Conservation (phyloP, 2,888 invertebrate species). For the Coleophora deauratella region DNA sequence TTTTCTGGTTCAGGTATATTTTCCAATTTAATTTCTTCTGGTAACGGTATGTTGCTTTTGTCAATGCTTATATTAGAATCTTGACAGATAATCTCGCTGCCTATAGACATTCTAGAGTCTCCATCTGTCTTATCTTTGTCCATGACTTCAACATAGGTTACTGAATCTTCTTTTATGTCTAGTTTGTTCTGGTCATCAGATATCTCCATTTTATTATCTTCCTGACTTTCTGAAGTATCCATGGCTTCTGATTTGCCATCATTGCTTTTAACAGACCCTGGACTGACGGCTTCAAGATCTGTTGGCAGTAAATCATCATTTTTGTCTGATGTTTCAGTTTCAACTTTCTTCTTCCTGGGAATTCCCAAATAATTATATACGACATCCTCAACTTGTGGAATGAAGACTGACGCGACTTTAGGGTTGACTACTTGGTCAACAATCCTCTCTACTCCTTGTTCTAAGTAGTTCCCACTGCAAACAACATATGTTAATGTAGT, state of each 20-base stretch:
- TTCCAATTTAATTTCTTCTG: constrained; percentile 54
- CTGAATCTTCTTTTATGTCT: constrained; percentile 16
- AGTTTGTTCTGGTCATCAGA: constrained; percentile 40
- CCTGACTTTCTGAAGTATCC: constrained; percentile 29
- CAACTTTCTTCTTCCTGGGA: constrained; percentile 75
- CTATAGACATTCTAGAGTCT: constrained; percentile 68
- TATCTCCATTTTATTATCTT: constrained; percentile 32
- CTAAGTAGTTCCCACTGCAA: constrained; percentile 87
- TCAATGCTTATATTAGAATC: constrained; percentile 40
- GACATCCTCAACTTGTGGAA: constrained; percentile 92
- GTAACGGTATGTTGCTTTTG: constrained; percentile 43
- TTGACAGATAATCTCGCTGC: constrained; percentile 47
- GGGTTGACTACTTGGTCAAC: constrained; percentile 97
- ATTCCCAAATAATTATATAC: constrained; percentile 91
- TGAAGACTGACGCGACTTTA: constrained; percentile 89
- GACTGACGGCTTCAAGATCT: constrained; percentile 87
- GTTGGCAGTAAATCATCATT: constrained; percentile 77
- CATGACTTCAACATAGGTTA: constrained; percentile 15
- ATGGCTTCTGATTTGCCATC: constrained; percentile 48
- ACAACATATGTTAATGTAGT: constrained; percentile 2
- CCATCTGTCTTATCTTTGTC: constrained; percentile 60
- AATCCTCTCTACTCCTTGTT: constrained; percentile 93
- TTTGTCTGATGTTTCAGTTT: constrained; percentile 45
- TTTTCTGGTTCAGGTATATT: constrained; percentile 39
- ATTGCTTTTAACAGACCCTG: constrained; percentile 81